These are phyloP conservation scores for Paelopatides confundens DNA, from an alignment of 53 echinoderm and acorn worm genomes.

Conservation along the genomic window DNA sequence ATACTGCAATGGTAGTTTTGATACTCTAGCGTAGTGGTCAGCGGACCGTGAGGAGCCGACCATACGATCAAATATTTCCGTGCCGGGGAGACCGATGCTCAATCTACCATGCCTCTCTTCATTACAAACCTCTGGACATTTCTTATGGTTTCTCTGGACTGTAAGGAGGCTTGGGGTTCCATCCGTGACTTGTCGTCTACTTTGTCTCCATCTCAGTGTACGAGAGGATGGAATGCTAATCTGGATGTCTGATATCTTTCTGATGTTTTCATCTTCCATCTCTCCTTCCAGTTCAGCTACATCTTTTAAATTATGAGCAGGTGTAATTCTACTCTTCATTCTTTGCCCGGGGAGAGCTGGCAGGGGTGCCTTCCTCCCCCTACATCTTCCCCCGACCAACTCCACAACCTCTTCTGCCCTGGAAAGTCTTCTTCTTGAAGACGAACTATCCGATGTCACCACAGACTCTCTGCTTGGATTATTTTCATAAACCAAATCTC, in stretches of 20 bases:
- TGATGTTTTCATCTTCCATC: conserved; percentile 15
- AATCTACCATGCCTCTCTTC: not conserved
- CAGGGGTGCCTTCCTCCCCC: not conserved
- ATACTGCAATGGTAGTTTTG: conserved; percentile 73
- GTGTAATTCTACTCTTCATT: conserved; percentile 34
- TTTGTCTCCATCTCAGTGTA: not conserved
- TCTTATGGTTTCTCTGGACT: not conserved
- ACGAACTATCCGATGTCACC: conserved; percentile 12
- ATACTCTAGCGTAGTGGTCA: conserved; percentile 71
- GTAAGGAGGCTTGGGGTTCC: not conserved
- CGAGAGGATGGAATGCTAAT: not conserved
- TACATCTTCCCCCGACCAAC: not conserved
- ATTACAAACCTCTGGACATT: not conserved
- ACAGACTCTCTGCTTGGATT: not conserved
- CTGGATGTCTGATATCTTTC: not conserved
- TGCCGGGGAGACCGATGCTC: not conserved
- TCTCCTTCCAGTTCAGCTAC: not conserved
- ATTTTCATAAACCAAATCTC: not conserved
- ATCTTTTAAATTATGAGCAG: conserved; percentile 24
- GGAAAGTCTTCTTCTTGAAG: not conserved
- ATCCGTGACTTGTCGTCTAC: not conserved
- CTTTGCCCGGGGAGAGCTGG: not conserved
- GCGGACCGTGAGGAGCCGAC: conserved; percentile 58
- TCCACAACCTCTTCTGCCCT: not conserved
- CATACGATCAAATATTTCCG: conserved; percentile 49